Percentiles rank a stretch among this genome's conserved stretches.
These are phyloP conservation scores for Mormyrus lacerda DNA, from an alignment of 2,113 vertebrate genomes.

Conservation along the genomic window DNA sequence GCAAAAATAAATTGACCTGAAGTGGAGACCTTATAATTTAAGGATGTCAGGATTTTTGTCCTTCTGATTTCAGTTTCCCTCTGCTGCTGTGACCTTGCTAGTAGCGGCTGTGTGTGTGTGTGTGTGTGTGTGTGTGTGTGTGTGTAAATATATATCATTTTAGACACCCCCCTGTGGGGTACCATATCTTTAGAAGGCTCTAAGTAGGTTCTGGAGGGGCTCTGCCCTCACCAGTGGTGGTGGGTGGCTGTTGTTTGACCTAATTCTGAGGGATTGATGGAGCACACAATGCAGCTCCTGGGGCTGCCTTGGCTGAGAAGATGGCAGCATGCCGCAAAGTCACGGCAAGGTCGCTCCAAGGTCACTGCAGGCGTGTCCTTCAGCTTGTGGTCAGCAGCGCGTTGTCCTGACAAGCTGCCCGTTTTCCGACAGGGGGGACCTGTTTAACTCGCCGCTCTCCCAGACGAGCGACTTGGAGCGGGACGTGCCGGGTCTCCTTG, in stretches of 20 bases:
- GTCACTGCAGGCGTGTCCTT: background rate
- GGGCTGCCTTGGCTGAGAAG: slow-evolving; percentile 20
- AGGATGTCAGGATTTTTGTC: background rate
- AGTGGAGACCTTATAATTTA: background rate
- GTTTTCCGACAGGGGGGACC: slow-evolving; percentile 52
- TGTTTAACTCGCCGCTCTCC: slow-evolving; percentile 52
- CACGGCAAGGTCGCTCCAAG: background rate
- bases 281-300: slow-evolving; percentile 33
- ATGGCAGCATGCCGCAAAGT: background rate
- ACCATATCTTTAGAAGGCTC: slow-evolving; percentile 32
- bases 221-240: slow-evolving; percentile 12
- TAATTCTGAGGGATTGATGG: slow-evolving; percentile 38
- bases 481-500: slow-evolving; percentile 33
- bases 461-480: slow-evolving; percentile 42
- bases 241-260: slow-evolving; percentile 31
- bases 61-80: background rate
- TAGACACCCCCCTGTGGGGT: slow-evolving; percentile 24
- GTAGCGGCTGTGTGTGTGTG: background rate
- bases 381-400: background rate
- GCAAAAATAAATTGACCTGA: background rate
- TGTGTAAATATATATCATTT: slow-evolving; percentile 25
- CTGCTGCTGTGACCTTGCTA: slow-evolving; percentile 25
- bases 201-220: slow-evolving; percentile 28
- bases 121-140: slow-evolving; percentile 17
- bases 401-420: background rate